Conservation (phyloP, 2,113 vertebrate genomes). For the Eurypyga helias region DNA sequence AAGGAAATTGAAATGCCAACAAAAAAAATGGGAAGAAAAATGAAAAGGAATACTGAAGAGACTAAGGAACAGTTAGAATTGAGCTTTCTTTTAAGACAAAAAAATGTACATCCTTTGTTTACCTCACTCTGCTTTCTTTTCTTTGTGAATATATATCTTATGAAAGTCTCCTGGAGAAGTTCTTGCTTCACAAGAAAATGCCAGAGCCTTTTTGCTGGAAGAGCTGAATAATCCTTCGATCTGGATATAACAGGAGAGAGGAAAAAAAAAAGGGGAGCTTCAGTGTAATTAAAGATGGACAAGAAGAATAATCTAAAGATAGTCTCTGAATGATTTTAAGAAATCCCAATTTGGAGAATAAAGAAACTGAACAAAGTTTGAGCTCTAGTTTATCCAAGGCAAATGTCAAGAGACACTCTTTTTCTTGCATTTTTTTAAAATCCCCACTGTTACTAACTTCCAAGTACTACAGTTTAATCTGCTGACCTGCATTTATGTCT, state of each 20-base stretch:
- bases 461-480: neutral
- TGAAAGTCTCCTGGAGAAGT: slow-evolving; percentile 92
- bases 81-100: neutral
- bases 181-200: slow-evolving; percentile 98
- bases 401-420: neutral
- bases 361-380: neutral
- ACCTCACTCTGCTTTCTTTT: slow-evolving; percentile 99
- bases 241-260: slow-evolving; percentile 76
- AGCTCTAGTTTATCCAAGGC: neutral
- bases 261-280: neutral
- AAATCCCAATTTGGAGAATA: neutral
- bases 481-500: neutral
- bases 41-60: neutral
- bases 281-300: neutral
- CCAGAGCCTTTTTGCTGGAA: slow-evolving; percentile 94
- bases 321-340: neutral
- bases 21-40: neutral
- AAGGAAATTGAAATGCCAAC: neutral
- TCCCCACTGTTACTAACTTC: neutral
- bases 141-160: slow-evolving; percentile 98
- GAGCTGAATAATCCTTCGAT: slow-evolving; percentile 90
- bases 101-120: slow-evolving; percentile 37
- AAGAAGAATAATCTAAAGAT: neutral
- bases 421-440: neutral
- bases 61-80: neutral